Evolutionary conservation across 1,140 invertebrate genomes (phyloP).

Genomic region (Zaprionus capensis): DNA sequence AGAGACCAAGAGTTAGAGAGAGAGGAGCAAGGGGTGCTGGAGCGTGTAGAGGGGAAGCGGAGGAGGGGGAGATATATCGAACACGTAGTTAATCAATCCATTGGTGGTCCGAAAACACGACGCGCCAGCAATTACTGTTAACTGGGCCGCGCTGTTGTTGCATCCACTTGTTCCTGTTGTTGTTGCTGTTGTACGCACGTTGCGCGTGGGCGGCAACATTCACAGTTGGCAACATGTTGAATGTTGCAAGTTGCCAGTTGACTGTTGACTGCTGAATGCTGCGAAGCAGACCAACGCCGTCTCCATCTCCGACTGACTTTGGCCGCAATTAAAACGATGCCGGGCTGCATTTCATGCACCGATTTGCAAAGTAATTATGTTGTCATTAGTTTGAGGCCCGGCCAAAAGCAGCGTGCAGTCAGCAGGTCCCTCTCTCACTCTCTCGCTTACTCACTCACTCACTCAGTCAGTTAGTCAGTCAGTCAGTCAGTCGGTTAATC

Average conservation of each 20-base stretch:
- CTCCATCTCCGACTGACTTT: constrained; percentile 8
- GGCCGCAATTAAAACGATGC: constrained; percentile 65
- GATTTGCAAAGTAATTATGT: constrained; percentile 68
- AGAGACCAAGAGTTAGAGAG: neutral
- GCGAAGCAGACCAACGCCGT: neutral
- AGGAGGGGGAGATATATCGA: constrained; percentile 56
- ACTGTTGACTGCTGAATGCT: constrained; percentile 14
- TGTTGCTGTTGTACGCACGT: constrained; percentile 56
- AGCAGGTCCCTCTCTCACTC: neutral
- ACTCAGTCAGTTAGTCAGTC: neutral
- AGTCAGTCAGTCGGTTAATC: constrained; percentile 24
- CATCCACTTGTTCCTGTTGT: constrained; percentile 23
- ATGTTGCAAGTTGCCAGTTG: constrained; percentile 5
- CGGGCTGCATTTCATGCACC: constrained; percentile 50
- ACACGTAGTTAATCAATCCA: constrained; percentile 81
- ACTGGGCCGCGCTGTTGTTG: constrained; percentile 54
- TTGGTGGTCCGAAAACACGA: constrained; percentile 75
- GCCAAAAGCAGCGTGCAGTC: constrained; percentile 26
- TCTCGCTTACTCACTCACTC: neutral
- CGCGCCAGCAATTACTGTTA: constrained; percentile 77
- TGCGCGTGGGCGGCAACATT: constrained; percentile 68
- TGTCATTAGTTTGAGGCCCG: constrained; percentile 55
- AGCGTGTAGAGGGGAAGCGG: neutral
- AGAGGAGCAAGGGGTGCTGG: neutral
- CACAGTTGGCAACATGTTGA: constrained; percentile 62